A percentile compares a stretch with the other conserved stretches of the same genome.
phyloP scores from a whole-genome alignment of 2,888 invertebrate genomes.

The Papilio gigon region DNA sequence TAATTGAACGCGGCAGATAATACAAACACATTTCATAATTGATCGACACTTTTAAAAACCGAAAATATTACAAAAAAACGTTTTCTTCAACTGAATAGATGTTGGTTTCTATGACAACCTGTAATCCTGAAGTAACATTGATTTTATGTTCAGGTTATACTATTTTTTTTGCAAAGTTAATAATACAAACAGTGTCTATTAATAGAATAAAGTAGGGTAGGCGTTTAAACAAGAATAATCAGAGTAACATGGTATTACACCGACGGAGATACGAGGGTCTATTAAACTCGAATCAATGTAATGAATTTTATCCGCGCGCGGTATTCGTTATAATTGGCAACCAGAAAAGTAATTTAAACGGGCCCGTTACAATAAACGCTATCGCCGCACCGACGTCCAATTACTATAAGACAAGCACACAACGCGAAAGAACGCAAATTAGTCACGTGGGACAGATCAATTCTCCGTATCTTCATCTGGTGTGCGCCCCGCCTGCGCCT shows the following conservation, averaged over 20 bases:
- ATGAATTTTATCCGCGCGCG: constrained; percentile 31
- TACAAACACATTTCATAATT: constrained; percentile 15
- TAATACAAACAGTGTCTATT: neutral
- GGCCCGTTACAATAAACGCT: constrained; percentile 45
- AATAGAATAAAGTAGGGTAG: neutral
- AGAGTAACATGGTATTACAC: constrained; percentile 15
- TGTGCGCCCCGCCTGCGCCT: constrained; percentile 52
- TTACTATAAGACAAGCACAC: constrained; percentile 50
- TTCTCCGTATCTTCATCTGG: constrained; percentile 64
- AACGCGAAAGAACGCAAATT: constrained; percentile 51
- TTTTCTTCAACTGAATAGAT: neutral
- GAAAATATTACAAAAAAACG: neutral
- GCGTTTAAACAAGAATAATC: constrained; percentile 20
- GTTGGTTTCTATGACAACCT: neutral
- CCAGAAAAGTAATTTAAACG: constrained; percentile 42
- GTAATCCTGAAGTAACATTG: neutral
- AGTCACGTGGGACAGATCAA: constrained; percentile 63
- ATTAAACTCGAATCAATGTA: constrained; percentile 27
- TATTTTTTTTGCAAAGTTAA: neutral
- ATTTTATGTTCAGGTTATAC: neutral
- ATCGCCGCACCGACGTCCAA: constrained; percentile 49
- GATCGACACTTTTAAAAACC: neutral
- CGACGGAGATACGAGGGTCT: constrained; percentile 19
- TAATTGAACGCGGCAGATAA: constrained; percentile 43
- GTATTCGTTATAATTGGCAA: constrained; percentile 37